Evolutionary conservation across 2,888 invertebrate species (phyloP), one percentile per base, ranked within the genome.

Genomic region (Noctua fimbriata): DNA sequence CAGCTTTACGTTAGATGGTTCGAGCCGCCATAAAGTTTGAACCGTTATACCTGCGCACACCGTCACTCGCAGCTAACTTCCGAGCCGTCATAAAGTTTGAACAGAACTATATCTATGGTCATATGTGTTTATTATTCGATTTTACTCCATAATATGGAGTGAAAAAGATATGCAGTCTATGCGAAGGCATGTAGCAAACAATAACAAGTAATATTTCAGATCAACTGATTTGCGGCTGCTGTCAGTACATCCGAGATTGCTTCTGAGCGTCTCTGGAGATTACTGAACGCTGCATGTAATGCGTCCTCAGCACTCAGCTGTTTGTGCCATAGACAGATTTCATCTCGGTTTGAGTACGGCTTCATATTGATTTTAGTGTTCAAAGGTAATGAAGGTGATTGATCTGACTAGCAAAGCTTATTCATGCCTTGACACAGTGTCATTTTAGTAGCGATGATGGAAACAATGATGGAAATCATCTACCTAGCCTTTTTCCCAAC

Each of bases 161-260:
- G 16, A 47, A 47, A 5, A 47, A 14, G 5, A 5, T 44, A 49
- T 49, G 49, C 1, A 49, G 49, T 49, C 49, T 3, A 55, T 10
- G 24, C 55, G 55, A 55, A 55, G 2, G 24, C 28, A 36, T 21
- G 1, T 5, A 36, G 6, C 60, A 28, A 32, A 63, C 10, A 32
- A 32, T 9, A 32, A 63, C 32, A 18, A 66, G 24, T 36, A 16
- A 47, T 24, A 76, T 36, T 28, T 49, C 7, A 69, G 18, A n/a
- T 0, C 6, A 55, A 9, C 3, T 47, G 18, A 14, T n/a, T 44
- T 65, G 66, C 5, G 6, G 0, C 28, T 89, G 83, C 73, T 82
- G 65, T 82, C 89, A 14, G 58, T 89, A 88, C 86, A n/a, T 36
- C 4, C 24, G 44, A 87, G 76, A 87, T 87, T 77, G 77, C 76